phyloP scores from a whole-genome alignment of 2,797 vertebrate species.

The Thalassophryne amazonica region DNA sequence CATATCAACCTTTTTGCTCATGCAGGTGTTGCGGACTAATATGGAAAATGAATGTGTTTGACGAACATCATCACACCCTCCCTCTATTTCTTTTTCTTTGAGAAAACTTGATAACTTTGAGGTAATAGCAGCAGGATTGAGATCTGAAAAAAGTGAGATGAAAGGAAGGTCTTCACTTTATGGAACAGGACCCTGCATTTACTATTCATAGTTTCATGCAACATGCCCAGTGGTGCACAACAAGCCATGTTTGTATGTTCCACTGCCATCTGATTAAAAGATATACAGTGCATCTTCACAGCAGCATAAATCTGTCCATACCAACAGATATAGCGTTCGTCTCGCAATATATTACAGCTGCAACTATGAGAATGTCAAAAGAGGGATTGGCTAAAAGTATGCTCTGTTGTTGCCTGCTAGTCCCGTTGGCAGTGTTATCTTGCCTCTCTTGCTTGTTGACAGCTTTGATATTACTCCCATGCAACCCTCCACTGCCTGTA shows the following conservation, averaged over 20 bases:
- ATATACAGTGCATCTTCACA: not conserved
- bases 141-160: too few relatives aligned
- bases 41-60: too few relatives aligned
- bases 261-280: not conserved
- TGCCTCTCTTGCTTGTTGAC: constrained; percentile 13
- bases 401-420: constrained; percentile 3
- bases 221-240: not conserved
- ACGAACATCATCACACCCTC: too few relatives aligned
- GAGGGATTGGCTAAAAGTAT: constrained; percentile 23
- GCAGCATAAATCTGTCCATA: constrained; percentile 1
- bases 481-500: constrained; percentile 9
- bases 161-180: too few relatives aligned
- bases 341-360: constrained; percentile 16
- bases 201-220: not conserved
- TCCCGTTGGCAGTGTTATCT: constrained; percentile 22
- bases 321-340: constrained; percentile 5
- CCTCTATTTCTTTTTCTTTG: too few relatives aligned
- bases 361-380: constrained; percentile 26
- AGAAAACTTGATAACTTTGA: too few relatives aligned
- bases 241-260: not conserved
- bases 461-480: constrained; percentile 49
- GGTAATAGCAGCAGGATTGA: too few relatives aligned
- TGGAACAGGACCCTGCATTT: too few relatives aligned
- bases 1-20: too few relatives aligned
- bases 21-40: too few relatives aligned